These are phyloP conservation scores for Drosophila helvetica DNA, from an alignment of 2,888 invertebrate species.

Conservation along the genomic window DNA sequence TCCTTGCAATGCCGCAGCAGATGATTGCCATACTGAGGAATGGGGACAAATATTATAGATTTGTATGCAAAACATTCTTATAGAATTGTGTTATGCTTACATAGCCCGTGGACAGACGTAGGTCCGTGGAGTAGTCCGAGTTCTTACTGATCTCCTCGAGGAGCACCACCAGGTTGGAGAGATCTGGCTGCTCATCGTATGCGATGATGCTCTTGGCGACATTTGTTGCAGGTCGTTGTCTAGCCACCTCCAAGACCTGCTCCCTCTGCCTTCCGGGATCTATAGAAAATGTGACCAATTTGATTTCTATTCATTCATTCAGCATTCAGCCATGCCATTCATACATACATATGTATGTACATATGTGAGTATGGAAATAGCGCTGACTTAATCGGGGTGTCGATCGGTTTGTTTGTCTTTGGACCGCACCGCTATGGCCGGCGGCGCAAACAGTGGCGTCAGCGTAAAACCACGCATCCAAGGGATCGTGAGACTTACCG, in stretches of 20 bases:
- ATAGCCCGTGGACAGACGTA: slow-evolving; percentile 74
- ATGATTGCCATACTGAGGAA: slow-evolving; percentile 73
- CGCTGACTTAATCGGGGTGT: slow-evolving; percentile 65
- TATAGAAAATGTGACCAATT: neutral
- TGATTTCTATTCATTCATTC: slow-evolving; percentile 10
- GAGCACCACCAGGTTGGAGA: slow-evolving; percentile 69
- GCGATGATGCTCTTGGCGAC: slow-evolving; percentile 73
- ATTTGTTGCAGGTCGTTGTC: slow-evolving; percentile 73
- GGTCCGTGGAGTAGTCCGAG: slow-evolving; percentile 76
- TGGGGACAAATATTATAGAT: neutral
- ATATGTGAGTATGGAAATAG: slow-evolving; percentile 51
- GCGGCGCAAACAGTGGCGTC: slow-evolving; percentile 10
- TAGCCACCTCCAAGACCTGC: slow-evolving; percentile 63
- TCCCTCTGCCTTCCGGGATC: slow-evolving; percentile 16
- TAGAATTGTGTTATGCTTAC: slow-evolving; percentile 65
- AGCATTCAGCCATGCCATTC: slow-evolving; percentile 2
- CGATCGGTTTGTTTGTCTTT: slow-evolving; percentile 3
- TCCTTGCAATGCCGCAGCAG: slow-evolving; percentile 49
- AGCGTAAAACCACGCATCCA: neutral
- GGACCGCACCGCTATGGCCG: slow-evolving; percentile 22
- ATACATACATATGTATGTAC: neutral
- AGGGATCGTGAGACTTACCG: slow-evolving; percentile 21
- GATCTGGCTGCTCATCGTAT: slow-evolving; percentile 64
- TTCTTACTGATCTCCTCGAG: slow-evolving; percentile 80
- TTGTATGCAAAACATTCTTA: neutral